Base-by-base conservation (phyloP, 2,888 invertebrate species). In the Cheilosia vernalis region DNA sequence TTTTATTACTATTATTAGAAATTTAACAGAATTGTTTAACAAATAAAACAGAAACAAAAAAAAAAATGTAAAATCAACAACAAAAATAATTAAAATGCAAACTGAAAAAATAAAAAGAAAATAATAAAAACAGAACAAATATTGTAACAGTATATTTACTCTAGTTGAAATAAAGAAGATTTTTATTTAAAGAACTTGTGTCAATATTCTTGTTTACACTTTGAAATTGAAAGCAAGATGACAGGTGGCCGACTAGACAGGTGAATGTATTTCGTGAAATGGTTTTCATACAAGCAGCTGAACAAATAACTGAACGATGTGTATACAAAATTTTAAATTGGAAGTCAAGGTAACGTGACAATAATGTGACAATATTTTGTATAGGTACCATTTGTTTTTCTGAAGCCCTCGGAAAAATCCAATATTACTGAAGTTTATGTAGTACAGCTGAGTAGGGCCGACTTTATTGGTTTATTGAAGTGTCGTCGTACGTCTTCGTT, bases 1-100 rank as follows among this genome's bases (percentile, higher is more conserved):
- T 82, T 87, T 85, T 87, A 87, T 87, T 87, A 83, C 87, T 85
- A 83, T 83, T 85, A 83, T 77, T 83, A 77, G 60, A 73, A 51
- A 69, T n/a, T n/a, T 49, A 69, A 27, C 27, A 51, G 64, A 84
- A 69, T 87, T 79, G 81, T 80, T 87, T 78, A 85, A 76, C 76
- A 69, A 70, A 74, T 66, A 69, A 74, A 72, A 64, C 15, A 87
- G 69, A 85, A 77, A 21, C 64, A 70, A 76, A 67, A 56, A 40
- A 40, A 63, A 47, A 77, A 69, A 61, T 66, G 76, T 76, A 64
- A 77, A 67, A 42, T 87, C 33, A 69, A 78, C 10, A 37, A 37
- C 37, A 37, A 37, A 37, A 1, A 13, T 37, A 67, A 66, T 72
- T 80, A 49, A 61, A 60, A 74, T 53, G 27, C 53, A 56, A 17